Percentiles rank a stretch among this genome's conserved stretches.
Conservation (phyloP, 53 echinoderm and acorn worm genomes). For the Stichopus horrens region DNA sequence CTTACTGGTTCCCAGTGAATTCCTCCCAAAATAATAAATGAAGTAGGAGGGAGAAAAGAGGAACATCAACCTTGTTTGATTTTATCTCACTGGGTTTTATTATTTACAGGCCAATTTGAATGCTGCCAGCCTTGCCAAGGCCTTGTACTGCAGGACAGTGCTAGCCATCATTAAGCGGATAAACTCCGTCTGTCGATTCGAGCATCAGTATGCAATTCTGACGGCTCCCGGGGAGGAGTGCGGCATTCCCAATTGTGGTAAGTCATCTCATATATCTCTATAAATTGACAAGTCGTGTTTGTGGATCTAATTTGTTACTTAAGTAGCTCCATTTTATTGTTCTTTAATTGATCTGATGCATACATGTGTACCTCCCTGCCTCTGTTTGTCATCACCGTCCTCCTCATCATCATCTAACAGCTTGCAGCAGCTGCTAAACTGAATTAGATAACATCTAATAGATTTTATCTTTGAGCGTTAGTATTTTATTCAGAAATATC, state of each 20-base stretch:
- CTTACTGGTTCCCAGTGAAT: too few species aligned
- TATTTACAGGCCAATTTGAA: conserved; percentile 79
- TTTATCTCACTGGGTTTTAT: neutral
- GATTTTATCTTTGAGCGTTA: too few species aligned
- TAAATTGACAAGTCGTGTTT: neutral
- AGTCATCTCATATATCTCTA: neutral
- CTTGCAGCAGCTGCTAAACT: too few species aligned
- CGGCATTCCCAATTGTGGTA: conserved; percentile 5
- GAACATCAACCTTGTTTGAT: neutral
- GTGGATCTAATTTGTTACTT: neutral
- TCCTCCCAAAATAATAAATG: too few species aligned
- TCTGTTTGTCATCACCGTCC: too few species aligned
- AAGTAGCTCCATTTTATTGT: too few species aligned
- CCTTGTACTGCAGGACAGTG: conserved; percentile 92
- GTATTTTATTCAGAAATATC: too few species aligned
- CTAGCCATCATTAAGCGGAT: conserved; percentile 72
- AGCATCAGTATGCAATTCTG: conserved; percentile 42
- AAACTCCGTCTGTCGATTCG: conserved; percentile 74
- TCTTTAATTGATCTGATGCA: too few species aligned
- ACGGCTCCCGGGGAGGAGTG: conserved; percentile 37
- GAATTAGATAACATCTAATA: too few species aligned
- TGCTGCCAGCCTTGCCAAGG: conserved; percentile 76
- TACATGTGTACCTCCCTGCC: too few species aligned
- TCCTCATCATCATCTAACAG: too few species aligned
- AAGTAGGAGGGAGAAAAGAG: too few species aligned